Conservation (phyloP, 2,113 vertebrate genomes). For the Pygoscelis adeliae region DNA sequence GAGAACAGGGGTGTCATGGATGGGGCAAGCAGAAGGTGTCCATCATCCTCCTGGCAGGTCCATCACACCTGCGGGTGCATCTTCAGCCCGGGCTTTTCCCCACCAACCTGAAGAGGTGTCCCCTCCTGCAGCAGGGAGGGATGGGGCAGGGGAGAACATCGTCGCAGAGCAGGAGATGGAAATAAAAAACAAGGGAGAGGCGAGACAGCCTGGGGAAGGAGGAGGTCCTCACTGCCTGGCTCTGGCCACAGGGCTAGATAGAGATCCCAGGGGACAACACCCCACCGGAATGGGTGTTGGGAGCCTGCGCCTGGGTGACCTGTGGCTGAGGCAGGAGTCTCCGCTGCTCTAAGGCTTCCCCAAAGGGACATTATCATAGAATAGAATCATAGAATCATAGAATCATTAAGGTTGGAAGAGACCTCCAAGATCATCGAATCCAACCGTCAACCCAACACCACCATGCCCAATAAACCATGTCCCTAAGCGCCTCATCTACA, state of each 20-base stretch:
- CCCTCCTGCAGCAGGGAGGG: not conserved
- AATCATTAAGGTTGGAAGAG: too few relatives aligned
- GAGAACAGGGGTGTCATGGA: not conserved
- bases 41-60: not conserved
- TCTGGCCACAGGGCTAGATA: not conserved
- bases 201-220: not conserved
- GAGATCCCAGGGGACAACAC: not conserved
- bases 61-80: not conserved
- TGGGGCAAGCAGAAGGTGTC: too few relatives aligned
- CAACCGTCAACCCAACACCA: too few relatives aligned
- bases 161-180: not conserved
- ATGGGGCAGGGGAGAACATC: not conserved
- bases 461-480: too few relatives aligned
- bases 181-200: not conserved
- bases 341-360: not conserved
- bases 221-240: not conserved
- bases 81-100: not conserved
- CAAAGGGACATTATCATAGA: not conserved
- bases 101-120: accelerated
- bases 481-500: too few relatives aligned
- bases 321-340: not conserved
- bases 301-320: not conserved
- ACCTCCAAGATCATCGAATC: too few relatives aligned
- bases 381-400: too few relatives aligned
- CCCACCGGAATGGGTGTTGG: not conserved